Conservation (phyloP, 2,797 vertebrate species). For the Diplodus puntazzo region DNA sequence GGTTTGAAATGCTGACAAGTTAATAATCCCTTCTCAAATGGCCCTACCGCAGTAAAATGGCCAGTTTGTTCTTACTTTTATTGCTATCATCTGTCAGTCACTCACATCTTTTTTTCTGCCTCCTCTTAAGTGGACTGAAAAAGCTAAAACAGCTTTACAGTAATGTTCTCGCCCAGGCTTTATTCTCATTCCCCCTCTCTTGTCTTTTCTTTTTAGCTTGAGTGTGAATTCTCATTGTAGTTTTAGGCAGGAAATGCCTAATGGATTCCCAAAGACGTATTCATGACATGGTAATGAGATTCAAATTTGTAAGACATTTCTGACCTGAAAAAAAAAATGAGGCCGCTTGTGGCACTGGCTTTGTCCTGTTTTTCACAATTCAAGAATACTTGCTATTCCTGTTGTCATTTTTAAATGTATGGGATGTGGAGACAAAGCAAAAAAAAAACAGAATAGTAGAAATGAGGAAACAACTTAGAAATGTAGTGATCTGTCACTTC, state of each 20-base stretch:
- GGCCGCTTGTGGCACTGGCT: conserved; percentile 59
- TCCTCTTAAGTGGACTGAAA: conserved; percentile 79
- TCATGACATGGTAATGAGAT: conserved; percentile 81
- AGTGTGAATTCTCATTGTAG: conserved; percentile 73
- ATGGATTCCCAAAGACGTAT: conserved; percentile 77
- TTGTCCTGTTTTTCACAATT: conserved; percentile 69
- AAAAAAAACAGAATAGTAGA: conserved; percentile 6
- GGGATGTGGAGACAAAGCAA: conserved; percentile 37
- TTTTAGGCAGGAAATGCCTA: conserved; percentile 71
- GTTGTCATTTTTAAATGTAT: conserved; percentile 38
- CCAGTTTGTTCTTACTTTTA: conserved; percentile 85
- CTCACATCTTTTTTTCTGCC: conserved; percentile 65
- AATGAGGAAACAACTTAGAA: conserved; percentile 35
- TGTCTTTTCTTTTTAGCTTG: conserved; percentile 57
- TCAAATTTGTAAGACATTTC: conserved; percentile 70
- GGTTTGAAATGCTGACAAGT: conserved; percentile 94
- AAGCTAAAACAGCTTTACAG: conserved; percentile 76
- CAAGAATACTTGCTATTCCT: conserved; percentile 39
- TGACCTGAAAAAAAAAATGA: conserved; percentile 74
- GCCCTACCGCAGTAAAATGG: conserved; percentile 84
- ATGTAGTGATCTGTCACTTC: conserved; percentile 36
- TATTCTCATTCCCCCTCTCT: conserved; percentile 59
- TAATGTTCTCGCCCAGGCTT: conserved; percentile 67
- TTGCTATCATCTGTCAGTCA: conserved; percentile 86
- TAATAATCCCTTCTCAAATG: conserved; percentile 93